Conservation (phyloP, 2,113 vertebrate species). For the Ramphastos sulfuratus region DNA sequence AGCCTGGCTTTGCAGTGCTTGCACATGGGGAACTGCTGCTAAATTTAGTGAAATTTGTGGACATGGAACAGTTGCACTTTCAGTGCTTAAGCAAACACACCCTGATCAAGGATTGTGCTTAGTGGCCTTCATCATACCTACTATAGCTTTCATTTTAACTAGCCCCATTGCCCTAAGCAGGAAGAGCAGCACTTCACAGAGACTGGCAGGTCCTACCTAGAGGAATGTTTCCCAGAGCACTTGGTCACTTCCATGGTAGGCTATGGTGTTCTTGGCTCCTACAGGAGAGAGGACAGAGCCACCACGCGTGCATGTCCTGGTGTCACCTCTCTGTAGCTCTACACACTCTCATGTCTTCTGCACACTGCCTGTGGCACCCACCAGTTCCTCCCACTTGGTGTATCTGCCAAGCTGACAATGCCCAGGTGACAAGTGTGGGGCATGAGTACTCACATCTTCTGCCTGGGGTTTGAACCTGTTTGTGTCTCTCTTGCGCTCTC, state of each 20-base stretch:
- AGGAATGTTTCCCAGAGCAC: rapidly evolving
- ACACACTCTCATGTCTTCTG: not conserved
- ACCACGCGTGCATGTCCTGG: not conserved
- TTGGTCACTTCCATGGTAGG: rapidly evolving
- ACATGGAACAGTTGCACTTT: not conserved
- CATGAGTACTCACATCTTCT: not conserved
- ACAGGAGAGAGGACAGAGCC: rapidly evolving
- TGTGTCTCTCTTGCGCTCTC: constrained; percentile 44
- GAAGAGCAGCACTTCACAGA: not conserved
- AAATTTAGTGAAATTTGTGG: not conserved
- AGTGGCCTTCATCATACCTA: not conserved
- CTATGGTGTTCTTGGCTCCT: not conserved
- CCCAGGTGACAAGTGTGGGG: rapidly evolving
- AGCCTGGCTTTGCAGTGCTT: not conserved
- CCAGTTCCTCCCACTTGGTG: rapidly evolving
- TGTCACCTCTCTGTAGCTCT: not conserved
- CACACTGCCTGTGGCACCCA: rapidly evolving
- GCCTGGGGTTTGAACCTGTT: not conserved
- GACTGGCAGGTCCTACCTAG: not conserved
- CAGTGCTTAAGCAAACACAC: not conserved
- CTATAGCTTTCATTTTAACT: not conserved
- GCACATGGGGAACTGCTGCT: not conserved
- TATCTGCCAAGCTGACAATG: not conserved
- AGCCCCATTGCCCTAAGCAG: not conserved
- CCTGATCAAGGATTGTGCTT: not conserved